phyloP scores from a whole-genome alignment of 2,113 vertebrate species.

The Sander lucioperca region DNA sequence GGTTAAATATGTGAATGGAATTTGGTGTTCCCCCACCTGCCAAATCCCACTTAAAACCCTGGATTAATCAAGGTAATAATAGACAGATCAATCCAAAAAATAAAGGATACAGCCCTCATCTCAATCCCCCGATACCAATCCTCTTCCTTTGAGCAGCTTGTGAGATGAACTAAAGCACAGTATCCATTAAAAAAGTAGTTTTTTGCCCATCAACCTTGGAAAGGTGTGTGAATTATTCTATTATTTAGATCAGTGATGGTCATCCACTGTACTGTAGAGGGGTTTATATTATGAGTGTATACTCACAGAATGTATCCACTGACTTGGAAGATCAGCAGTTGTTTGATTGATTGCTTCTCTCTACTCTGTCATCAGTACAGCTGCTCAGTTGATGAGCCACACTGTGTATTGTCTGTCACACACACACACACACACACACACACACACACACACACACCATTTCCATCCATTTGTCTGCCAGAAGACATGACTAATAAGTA shows the following conservation, averaged over 20 bases:
- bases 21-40: too few species aligned
- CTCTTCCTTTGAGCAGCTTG: neutral
- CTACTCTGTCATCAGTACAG: neutral
- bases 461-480: slow-evolving; percentile 24
- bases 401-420: slow-evolving; percentile 9
- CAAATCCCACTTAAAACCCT: too few species aligned
- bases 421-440: too few species aligned
- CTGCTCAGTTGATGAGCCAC: slow-evolving; percentile 7
- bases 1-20: too few species aligned
- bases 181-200: neutral
- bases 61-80: neutral
- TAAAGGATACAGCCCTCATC: neutral
- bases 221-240: neutral
- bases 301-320: neutral
- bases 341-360: slow-evolving; percentile 2
- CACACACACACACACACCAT: slow-evolving; percentile 26
- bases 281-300: neutral
- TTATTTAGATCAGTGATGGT: neutral
- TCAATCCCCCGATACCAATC: neutral
- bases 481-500: neutral
- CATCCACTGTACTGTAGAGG: neutral
- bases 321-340: slow-evolving; percentile 1
- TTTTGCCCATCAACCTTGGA: neutral
- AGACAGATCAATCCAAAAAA: neutral
- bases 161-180: neutral